Base-by-base conservation (phyloP, 2,113 vertebrate species). In the Anas platyrhynchos region DNA sequence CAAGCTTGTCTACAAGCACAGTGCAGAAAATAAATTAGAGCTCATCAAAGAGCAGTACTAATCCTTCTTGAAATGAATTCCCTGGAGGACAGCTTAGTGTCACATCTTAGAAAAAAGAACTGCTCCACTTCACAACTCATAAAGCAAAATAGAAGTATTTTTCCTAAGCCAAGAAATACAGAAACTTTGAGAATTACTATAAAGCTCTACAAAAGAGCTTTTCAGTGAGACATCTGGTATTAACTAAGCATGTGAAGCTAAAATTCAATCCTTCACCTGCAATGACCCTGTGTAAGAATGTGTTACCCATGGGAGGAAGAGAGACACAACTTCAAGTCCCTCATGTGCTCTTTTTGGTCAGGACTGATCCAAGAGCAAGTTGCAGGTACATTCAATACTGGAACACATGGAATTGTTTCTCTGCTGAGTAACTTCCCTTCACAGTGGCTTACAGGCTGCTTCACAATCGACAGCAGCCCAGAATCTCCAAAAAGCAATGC, bases 131-230 rank as follows among this genome's bases (percentile, higher is more conserved):
- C 6, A 1, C 86, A 88, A 74, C 68, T 78, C 86, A 55, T 80
- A 94, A 93, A 94, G 41, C 31, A 88, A 91, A 94, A 68, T 32
- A 56, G 11, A 85, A 89, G 36, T 32, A 5, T 93, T 83, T 95
- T 92, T 61, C 56, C 65, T 55, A 82, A 85, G 79, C 69, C 62
- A 91, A 93, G 83, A 89, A 92, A 74, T 43, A 78, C 36, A 83
- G 66, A 95, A 89, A 93, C 6, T n/a, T 75, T 80, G 65, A 84
- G 38, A 81, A 78, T 95, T 92, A 68, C 48, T 82, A 43, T 67
- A 88, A 75, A 89, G 69, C 69, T 78, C 89, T 84, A 94, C 94
- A 96, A 93, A 96, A 93, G 83, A 89, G 65, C 86, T 94, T 94
- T 96, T 95, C 80, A 92, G 9, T 59, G 80, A 84, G 43, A 90